A percentile compares a stretch with the other conserved stretches of the same genome.
Evolutionary conservation across 2,797 vertebrate species (phyloP).

Genomic region (Xenentodon cancila): DNA sequence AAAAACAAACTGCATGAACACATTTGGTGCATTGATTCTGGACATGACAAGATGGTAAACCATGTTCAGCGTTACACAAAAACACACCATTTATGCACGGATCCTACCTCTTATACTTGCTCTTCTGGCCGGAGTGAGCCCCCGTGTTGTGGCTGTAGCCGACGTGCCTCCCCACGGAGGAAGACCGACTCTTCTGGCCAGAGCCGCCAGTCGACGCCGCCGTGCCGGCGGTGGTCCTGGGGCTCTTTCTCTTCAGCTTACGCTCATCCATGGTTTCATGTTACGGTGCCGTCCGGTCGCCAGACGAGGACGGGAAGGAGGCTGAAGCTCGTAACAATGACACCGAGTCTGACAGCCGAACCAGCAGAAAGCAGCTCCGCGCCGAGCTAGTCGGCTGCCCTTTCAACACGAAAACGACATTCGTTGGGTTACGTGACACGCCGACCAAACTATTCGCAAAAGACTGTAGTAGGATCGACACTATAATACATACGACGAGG

Average conservation of each 20-base stretch:
- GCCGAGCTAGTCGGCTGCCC: conserved; percentile 19
- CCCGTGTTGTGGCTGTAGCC: conserved; percentile 83
- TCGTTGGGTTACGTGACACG: not conserved
- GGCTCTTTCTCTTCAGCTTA: conserved; percentile 91
- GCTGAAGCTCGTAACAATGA: not conserved
- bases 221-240: conserved; percentile 85
- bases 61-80: too few species aligned
- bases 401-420: not conserved
- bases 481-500: not conserved
- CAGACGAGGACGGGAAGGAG: not conserved
- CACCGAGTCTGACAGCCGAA: not conserved
- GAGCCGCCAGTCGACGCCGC: conserved; percentile 75
- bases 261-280: conserved; percentile 91
- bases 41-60: too few species aligned
- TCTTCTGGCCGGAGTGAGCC: conserved; percentile 85
- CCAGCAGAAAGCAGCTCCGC: conserved; percentile 17
- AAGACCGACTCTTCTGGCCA: conserved; percentile 83
- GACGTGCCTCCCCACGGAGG: conserved; percentile 82
- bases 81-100: too few species aligned
- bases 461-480: fast-evolving
- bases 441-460: not conserved
- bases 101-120: conserved; percentile 86
- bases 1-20: not conserved
- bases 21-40: too few species aligned
- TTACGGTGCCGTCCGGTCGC: conserved; percentile 19